phyloP scores from a whole-genome alignment of 2,888 invertebrate genomes.

The Leptinotarsa rubiginosa region DNA sequence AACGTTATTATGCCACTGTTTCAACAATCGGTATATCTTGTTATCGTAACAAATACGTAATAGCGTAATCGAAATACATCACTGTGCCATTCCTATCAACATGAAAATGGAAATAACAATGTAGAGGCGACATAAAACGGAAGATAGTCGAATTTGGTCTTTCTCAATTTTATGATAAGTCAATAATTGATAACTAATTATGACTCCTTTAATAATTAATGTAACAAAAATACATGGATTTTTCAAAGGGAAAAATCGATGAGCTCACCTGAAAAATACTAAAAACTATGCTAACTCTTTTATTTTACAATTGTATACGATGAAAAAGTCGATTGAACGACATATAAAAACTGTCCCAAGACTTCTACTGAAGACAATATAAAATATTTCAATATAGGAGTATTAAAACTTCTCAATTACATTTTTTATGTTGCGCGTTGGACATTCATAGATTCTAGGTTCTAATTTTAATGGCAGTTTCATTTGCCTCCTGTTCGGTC shows the following conservation, averaged over 20 bases:
- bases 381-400: conserved; percentile 62
- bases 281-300: conserved; percentile 62
- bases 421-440: conserved; percentile 54
- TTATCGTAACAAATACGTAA: not conserved
- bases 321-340: conserved; percentile 60
- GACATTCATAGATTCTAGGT: conserved; percentile 49
- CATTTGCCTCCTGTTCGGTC: conserved; percentile 60
- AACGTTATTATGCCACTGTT: not conserved
- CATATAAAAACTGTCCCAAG: conserved; percentile 65
- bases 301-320: conserved; percentile 66
- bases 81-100: too few species aligned
- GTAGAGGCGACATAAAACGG: too few species aligned
- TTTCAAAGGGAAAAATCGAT: conserved; percentile 41
- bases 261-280: conserved; percentile 57
- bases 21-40: not conserved
- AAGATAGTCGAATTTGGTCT: too few species aligned
- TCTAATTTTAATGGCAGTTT: conserved; percentile 61
- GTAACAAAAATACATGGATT: conserved; percentile 50
- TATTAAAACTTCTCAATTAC: conserved; percentile 57
- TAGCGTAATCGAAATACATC: not conserved
- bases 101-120: too few species aligned
- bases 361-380: conserved; percentile 62
- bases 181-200: conserved; percentile 29
- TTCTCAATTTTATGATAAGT: conserved; percentile 30
- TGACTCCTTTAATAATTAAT: conserved; percentile 34